Percentiles rank a stretch among this genome's conserved stretches.
phyloP scores from a whole-genome alignment of 2,113 vertebrate species.

The Chascanopsetta lugubris region DNA sequence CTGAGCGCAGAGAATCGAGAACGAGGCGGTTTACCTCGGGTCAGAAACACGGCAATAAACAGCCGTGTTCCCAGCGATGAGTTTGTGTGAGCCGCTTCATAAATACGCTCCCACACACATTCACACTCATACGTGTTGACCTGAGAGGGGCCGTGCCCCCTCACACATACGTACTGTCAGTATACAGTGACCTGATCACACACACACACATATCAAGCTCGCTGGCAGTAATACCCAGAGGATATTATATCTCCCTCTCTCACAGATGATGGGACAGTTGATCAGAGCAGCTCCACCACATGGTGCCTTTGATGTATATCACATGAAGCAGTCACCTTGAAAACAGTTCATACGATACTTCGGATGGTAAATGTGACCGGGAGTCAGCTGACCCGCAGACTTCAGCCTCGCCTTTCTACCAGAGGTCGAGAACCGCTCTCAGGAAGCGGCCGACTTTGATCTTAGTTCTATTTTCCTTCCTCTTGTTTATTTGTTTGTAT shows the following conservation, averaged over 20 bases:
- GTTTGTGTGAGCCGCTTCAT: conserved; percentile 74
- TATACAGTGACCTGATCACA: conserved; percentile 14
- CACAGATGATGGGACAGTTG: conserved; percentile 67
- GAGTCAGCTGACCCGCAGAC: not conserved
- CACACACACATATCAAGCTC: conserved; percentile 45
- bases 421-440: too few relatives aligned
- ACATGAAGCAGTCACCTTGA: conserved; percentile 53
- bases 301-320: conserved; percentile 64
- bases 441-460: too few relatives aligned
- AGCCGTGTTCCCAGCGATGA: conserved; percentile 74
- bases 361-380: conserved; percentile 6
- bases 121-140: conserved; percentile 44
- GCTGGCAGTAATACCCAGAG: conserved; percentile 72
- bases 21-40: conserved; percentile 11
- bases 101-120: conserved; percentile 64
- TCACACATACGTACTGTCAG: conserved; percentile 27
- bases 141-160: conserved; percentile 32
- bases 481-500: too few relatives aligned
- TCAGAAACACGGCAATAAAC: conserved; percentile 61
- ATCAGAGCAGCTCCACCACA: conserved; percentile 57
- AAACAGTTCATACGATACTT: conserved; percentile 7
- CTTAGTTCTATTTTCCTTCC: too few relatives aligned
- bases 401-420: too few relatives aligned
- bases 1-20: too few relatives aligned
- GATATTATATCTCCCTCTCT: conserved; percentile 75